These are phyloP conservation scores for Stomorhina lunata DNA, from an alignment of 2,888 invertebrate genomes.

Conservation along the genomic window DNA sequence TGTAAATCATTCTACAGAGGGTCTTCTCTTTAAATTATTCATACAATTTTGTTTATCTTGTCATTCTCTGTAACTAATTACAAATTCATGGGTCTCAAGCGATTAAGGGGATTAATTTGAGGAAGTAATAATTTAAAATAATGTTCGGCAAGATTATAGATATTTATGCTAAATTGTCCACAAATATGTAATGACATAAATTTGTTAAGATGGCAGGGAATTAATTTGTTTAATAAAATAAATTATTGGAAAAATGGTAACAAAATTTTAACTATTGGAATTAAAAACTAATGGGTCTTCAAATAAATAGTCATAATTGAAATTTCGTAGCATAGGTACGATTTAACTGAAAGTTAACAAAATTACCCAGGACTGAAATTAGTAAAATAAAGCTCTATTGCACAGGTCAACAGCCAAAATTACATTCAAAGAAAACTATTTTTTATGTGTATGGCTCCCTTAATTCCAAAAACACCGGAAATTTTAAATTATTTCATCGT, in stretches of 20 bases:
- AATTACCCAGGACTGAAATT: no score
- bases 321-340: no score
- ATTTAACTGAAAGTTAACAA: no score
- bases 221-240: neutral
- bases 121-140: slow-evolving; percentile 27
- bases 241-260: neutral
- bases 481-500: no score
- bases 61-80: neutral
- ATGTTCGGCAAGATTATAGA: slow-evolving; percentile 9
- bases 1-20: slow-evolving; percentile 18
- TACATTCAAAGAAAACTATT: no score
- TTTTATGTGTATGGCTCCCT: no score
- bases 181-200: slow-evolving; percentile 37
- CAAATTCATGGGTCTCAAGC: neutral
- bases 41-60: neutral
- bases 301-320: no score
- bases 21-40: slow-evolving; percentile 4
- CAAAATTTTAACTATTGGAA: no score
- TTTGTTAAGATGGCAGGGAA: neutral
- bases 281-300: no score
- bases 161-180: neutral
- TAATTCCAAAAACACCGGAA: no score
- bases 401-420: no score
- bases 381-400: no score
- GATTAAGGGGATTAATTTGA: neutral